A percentile compares a stretch with the other conserved stretches of the same genome.
These are phyloP conservation scores for Nycticebus coucang DNA, from an alignment of 2,113 vertebrate species.

Conservation along the genomic window DNA sequence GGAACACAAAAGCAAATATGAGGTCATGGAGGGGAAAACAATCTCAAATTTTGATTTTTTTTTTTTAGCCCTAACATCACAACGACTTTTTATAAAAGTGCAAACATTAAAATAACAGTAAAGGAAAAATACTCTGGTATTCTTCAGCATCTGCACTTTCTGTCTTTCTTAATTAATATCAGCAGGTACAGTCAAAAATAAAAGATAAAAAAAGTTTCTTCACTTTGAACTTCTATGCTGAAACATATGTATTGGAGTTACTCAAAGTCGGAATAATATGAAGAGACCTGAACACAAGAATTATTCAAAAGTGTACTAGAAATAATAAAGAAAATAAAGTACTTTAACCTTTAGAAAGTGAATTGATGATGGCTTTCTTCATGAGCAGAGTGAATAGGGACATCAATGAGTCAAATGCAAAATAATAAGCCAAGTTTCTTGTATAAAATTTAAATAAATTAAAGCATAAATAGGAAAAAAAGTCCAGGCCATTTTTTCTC, in stretches of 20 bases:
- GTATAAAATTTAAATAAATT: background rate
- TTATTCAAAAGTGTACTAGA: background rate
- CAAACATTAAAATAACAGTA: background rate
- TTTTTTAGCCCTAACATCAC: background rate
- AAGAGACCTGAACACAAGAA: background rate
- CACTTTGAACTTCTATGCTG: background rate
- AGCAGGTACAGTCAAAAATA: background rate
- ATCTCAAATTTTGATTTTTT: slow-evolving; percentile 25
- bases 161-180: slow-evolving; percentile 17
- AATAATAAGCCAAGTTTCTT: background rate
- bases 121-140: background rate
- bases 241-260: background rate
- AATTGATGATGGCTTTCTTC: background rate
- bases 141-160: background rate
- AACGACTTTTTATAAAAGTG: background rate
- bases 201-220: background rate
- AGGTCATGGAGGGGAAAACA: background rate
- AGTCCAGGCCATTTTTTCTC: background rate
- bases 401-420: background rate
- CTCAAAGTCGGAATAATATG: background rate
- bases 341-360: background rate
- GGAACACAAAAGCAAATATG: background rate
- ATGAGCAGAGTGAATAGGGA: background rate
- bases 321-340: slow-evolving; percentile 12
- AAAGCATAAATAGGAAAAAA: background rate